Evolutionary conservation across 2,797 vertebrate genomes (phyloP).

Genomic region (Scyliorhinus canicula): DNA sequence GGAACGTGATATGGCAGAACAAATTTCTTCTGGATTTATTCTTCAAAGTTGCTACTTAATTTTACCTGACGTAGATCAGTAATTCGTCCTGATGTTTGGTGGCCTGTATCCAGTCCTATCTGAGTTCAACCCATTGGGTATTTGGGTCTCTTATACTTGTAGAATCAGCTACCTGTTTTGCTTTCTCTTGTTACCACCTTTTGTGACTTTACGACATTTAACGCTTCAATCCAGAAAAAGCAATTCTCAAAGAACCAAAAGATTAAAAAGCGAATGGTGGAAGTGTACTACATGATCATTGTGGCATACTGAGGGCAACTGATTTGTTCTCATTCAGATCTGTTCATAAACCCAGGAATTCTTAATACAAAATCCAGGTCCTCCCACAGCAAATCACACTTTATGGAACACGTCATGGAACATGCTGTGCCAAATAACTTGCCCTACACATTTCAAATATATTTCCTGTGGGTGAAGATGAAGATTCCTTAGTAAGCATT

Average conservation of each 20-base stretch:
- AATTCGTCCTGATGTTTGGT: not conserved
- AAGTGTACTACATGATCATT: not conserved
- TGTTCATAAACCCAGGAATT: not conserved
- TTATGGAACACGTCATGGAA: not conserved
- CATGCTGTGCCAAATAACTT: not conserved
- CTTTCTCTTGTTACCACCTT: not conserved
- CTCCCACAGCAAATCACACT: not conserved
- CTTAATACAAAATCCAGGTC: not conserved
- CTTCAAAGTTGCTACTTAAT: slow-evolving; percentile 1
- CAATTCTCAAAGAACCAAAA: not conserved
- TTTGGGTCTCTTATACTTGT: not conserved
- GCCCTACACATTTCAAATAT: not conserved
- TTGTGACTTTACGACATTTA: not conserved
- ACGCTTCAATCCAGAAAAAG: not conserved
- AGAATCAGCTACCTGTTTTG: not conserved
- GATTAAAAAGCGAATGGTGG: not conserved
- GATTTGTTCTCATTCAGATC: not conserved
- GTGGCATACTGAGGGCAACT: not conserved
- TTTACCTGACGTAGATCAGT: not conserved
- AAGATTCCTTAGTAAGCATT: not conserved
- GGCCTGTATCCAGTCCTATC: not conserved
- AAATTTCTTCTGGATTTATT: slow-evolving; percentile 16
- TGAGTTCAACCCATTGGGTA: not conserved
- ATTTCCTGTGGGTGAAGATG: not conserved
- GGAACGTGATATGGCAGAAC: not conserved